Conservation (phyloP, 2,113 vertebrate species). For the Amphiprion ocellaris region DNA sequence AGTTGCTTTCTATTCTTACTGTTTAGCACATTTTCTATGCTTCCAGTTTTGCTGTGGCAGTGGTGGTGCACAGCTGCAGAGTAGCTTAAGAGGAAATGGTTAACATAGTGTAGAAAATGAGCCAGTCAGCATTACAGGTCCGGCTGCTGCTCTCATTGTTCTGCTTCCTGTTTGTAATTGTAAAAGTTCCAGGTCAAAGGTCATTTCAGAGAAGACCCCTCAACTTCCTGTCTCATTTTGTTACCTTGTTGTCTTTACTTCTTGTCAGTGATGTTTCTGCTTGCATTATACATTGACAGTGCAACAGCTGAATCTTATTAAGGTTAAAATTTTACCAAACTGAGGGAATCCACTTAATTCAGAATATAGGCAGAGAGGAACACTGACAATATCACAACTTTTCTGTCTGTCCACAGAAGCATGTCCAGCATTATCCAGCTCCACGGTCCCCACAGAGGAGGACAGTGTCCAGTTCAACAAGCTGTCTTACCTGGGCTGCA, state of each 20-base stretch:
- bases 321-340: not conserved
- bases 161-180: constrained; percentile 77
- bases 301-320: not conserved
- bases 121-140: constrained; percentile 57
- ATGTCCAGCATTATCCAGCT: constrained; percentile 33
- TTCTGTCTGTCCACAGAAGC: constrained; percentile 50
- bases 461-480: constrained; percentile 98
- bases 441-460: constrained; percentile 85
- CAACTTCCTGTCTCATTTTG: constrained; percentile 23
- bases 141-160: constrained; percentile 71
- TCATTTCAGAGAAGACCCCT: constrained; percentile 11
- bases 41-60: not conserved
- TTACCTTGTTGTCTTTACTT: constrained; percentile 1
- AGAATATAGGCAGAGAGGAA: not conserved
- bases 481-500: constrained; percentile 94
- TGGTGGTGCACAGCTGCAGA: constrained; percentile 31
- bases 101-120: constrained; percentile 1
- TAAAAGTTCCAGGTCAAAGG: constrained; percentile 44
- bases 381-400: not conserved
- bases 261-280: constrained; percentile 12
- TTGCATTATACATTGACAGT: not conserved
- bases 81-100: constrained; percentile 48
- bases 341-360: not conserved
- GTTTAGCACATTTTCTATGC: not conserved
- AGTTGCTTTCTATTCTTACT: not conserved